Conservation (phyloP, 2,113 vertebrate genomes). For the Sebastes fasciatus region DNA sequence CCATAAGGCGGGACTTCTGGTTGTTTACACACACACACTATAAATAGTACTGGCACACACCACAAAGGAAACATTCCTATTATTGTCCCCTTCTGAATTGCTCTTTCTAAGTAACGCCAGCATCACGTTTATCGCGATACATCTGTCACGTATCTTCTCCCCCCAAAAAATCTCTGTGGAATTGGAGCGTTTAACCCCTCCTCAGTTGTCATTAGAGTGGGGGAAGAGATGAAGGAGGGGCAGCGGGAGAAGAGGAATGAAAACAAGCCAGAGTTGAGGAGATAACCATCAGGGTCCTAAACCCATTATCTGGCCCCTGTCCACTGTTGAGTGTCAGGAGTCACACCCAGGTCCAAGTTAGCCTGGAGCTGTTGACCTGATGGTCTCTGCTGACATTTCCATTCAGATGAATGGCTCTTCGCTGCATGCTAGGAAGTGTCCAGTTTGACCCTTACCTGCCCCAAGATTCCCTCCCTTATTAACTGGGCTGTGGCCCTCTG, state of each 20-base stretch:
- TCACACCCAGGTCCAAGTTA: slow-evolving; percentile 83
- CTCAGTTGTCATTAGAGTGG: slow-evolving; percentile 74
- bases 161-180: slow-evolving; percentile 65
- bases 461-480: slow-evolving; percentile 73
- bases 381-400: slow-evolving; percentile 79
- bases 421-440: slow-evolving; percentile 84
- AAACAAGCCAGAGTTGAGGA: slow-evolving; percentile 82
- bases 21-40: slow-evolving; percentile 61
- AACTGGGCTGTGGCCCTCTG: slow-evolving; percentile 61
- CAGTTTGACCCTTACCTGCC: slow-evolving; percentile 84
- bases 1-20: slow-evolving; percentile 41
- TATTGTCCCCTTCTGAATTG: slow-evolving; percentile 63
- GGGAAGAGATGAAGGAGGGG: slow-evolving; percentile 40
- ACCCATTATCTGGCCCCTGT: slow-evolving; percentile 83
- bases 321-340: slow-evolving; percentile 81
- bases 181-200: slow-evolving; percentile 80
- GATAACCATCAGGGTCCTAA: slow-evolving; percentile 87
- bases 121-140: slow-evolving; percentile 58
- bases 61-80: slow-evolving; percentile 72
- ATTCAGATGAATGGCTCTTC: slow-evolving; percentile 85
- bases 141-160: slow-evolving; percentile 73
- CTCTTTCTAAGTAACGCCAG: slow-evolving; percentile 57
- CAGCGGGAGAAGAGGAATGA: slow-evolving; percentile 73
- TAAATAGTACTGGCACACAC: slow-evolving; percentile 68
- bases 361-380: slow-evolving; percentile 83